Evolutionary conservation across 2,113 vertebrate species (phyloP).

Genomic region (Bujurquina vittata): DNA sequence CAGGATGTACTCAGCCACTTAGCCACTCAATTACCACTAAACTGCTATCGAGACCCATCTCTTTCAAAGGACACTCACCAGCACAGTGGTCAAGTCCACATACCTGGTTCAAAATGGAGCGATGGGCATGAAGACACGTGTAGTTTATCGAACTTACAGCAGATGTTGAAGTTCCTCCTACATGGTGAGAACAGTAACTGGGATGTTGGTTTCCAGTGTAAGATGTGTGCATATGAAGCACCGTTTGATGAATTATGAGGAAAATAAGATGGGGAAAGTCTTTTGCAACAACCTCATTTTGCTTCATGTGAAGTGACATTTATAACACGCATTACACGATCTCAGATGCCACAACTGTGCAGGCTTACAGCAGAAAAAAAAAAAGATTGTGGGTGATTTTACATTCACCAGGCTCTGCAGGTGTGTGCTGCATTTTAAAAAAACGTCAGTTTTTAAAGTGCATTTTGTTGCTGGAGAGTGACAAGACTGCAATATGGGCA

Average conservation of each 20-base stretch:
- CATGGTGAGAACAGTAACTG: background rate
- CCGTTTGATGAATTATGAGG: background rate
- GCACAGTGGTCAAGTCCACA: slow-evolving; percentile 1
- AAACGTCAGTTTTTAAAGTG: background rate
- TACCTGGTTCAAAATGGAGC: background rate
- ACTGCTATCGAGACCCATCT: slow-evolving; percentile 6
- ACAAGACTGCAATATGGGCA: background rate
- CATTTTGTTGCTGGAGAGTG: background rate
- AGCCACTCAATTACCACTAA: slow-evolving; percentile 51
- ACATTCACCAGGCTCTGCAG: background rate
- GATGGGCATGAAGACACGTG: slow-evolving; percentile 1
- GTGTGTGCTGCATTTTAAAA: background rate
- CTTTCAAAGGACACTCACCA: background rate
- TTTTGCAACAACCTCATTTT: background rate
- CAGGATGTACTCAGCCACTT: slow-evolving; percentile 64
- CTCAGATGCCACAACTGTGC: background rate
- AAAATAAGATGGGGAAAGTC: background rate
- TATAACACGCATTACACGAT: background rate
- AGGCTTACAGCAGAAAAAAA: background rate
- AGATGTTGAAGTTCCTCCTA: background rate
- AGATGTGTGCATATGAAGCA: background rate
- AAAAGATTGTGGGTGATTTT: background rate
- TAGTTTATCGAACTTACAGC: background rate
- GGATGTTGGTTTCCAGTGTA: too few relatives aligned
- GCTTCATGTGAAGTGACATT: background rate